phyloP scores from a whole-genome alignment of 2,888 invertebrate species.

The Rugalucina vietnamica region DNA sequence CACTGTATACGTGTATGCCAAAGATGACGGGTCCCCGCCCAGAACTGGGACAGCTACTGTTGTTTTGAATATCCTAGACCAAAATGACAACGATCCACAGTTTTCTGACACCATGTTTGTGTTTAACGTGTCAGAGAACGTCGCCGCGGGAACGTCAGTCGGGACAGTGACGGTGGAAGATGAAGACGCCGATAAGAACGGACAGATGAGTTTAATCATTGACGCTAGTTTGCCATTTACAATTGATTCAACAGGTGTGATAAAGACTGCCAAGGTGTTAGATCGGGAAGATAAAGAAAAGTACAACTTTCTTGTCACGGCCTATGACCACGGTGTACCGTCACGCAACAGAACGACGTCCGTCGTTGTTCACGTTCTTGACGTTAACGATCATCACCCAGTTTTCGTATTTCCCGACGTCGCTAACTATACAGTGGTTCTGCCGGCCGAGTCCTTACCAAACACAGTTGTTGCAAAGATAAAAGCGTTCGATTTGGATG shows the following conservation, averaged over 20 bases:
- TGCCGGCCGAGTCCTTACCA: slow-evolving; percentile 59
- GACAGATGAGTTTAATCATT: slow-evolving; percentile 48
- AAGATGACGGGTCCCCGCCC: slow-evolving; percentile 66
- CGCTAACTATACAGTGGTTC: slow-evolving; percentile 68
- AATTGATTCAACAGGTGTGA: slow-evolving; percentile 61
- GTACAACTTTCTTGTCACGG: slow-evolving; percentile 67
- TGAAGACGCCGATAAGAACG: slow-evolving; percentile 70
- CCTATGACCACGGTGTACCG: slow-evolving; percentile 69
- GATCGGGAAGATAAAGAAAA: slow-evolving; percentile 69
- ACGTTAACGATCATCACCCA: slow-evolving; percentile 73
- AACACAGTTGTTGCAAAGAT: slow-evolving; percentile 59
- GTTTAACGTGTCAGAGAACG: slow-evolving; percentile 60
- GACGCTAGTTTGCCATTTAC: slow-evolving; percentile 62
- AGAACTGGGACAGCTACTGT: slow-evolving; percentile 67
- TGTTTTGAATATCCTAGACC: slow-evolving; percentile 57
- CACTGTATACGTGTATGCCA: slow-evolving; percentile 69
- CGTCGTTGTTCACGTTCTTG: slow-evolving; percentile 67
- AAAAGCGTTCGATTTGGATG: slow-evolving; percentile 63
- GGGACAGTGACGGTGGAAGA: slow-evolving; percentile 56
- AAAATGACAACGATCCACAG: slow-evolving; percentile 64
- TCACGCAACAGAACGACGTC: slow-evolving; percentile 63
- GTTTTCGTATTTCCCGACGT: slow-evolving; percentile 72
- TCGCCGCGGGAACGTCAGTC: slow-evolving; percentile 48
- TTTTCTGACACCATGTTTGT: slow-evolving; percentile 56
- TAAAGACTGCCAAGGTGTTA: slow-evolving; percentile 61